A percentile compares a stretch with the other conserved stretches of the same genome.
Evolutionary conservation across 2,888 invertebrate genomes (phyloP).

Genomic region (Chalcis sispes): DNA sequence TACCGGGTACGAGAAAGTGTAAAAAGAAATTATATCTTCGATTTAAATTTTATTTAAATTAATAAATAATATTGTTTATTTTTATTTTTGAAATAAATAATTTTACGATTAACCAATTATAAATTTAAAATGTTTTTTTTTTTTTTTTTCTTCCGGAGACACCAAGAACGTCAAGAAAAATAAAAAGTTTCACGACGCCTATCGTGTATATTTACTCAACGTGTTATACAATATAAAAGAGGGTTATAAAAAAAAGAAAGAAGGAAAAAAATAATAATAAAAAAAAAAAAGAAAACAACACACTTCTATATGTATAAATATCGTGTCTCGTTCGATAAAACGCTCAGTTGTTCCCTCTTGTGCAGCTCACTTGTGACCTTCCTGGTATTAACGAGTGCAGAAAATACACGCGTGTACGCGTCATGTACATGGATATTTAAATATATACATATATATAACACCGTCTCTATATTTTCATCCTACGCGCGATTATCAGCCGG

Average conservation of each 20-base stretch:
- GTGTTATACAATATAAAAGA: no score
- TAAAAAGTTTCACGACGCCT: no score
- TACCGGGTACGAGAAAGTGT: no score
- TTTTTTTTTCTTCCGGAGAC: no score
- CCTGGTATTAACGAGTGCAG: conserved; percentile 14
- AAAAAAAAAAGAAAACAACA: not conserved
- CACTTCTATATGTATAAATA: not conserved
- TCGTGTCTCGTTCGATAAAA: conserved; percentile 16
- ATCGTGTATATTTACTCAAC: no score
- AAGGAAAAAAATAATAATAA: not conserved
- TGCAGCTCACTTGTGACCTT: conserved; percentile 8
- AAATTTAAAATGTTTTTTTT: no score
- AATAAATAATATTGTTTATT: no score
- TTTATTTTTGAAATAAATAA: no score
- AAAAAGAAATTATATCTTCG: no score
- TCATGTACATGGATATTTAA: not conserved
- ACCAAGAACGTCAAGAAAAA: no score
- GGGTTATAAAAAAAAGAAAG: not conserved
- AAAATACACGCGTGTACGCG: conserved; percentile 6
- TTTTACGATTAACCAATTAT: no score
- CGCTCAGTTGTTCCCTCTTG: not conserved
- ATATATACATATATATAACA: not conserved
- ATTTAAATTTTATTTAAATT: no score
- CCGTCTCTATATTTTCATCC: not conserved
- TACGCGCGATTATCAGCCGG: not conserved